Evolutionary conservation across 2,797 vertebrate species (phyloP).

Genomic region (Zalophus californianus): DNA sequence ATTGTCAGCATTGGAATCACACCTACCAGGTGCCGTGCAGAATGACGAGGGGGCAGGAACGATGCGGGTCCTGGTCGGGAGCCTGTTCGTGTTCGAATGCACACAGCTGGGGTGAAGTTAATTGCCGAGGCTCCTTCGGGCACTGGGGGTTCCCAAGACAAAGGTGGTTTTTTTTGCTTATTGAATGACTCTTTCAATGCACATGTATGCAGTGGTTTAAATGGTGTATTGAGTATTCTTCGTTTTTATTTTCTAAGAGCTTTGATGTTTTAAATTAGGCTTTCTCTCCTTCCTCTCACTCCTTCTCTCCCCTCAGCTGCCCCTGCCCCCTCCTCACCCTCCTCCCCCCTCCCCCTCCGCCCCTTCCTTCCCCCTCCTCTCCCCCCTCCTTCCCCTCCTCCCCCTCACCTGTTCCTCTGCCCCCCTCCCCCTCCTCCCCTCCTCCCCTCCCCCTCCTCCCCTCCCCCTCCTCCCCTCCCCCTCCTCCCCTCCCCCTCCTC

Average conservation of each 20-base stretch:
- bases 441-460: no score
- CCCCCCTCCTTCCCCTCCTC: no score
- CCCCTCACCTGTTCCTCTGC: no score
- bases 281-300: neutral
- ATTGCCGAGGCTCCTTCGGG: neutral
- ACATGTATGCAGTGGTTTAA: neutral
- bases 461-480: no score
- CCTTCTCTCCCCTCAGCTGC: neutral
- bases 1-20: neutral
- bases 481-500: no score
- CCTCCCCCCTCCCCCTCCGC: no score
- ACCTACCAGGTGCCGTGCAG: neutral
- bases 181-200: neutral
- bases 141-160: conserved; percentile 47
- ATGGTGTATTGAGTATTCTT: neutral
- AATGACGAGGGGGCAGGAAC: accelerated
- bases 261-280: neutral
- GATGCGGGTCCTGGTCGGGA: neutral
- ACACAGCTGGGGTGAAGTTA: neutral
- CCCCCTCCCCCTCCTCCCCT: no score
- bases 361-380: no score
- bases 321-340: neutral
- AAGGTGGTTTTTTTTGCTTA: neutral
- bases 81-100: neutral
- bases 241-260: neutral